A percentile compares a stretch with the other conserved stretches of the same genome.
Conservation (phyloP, 2,888 invertebrate species). For the Lochmaea crataegi region DNA sequence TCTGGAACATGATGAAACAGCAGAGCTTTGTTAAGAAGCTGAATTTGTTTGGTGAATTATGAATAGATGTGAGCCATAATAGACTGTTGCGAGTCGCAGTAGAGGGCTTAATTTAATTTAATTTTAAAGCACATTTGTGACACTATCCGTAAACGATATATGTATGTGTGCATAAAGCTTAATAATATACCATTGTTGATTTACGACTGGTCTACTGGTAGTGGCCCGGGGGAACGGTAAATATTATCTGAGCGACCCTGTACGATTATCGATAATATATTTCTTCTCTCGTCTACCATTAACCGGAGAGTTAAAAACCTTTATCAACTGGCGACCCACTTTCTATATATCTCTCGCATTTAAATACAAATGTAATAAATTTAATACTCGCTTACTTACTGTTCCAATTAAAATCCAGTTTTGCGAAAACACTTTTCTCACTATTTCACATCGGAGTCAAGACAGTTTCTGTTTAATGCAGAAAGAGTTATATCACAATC, state of each 20-base stretch:
- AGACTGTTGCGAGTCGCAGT: no score
- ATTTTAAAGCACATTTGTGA: background rate
- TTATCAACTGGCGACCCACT: constrained; percentile 35
- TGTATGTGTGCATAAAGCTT: background rate
- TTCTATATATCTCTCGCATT: constrained; percentile 33
- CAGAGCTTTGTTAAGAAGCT: no score
- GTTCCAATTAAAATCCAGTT: constrained; percentile 43
- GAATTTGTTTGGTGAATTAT: no score
- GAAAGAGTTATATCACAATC: constrained; percentile 6
- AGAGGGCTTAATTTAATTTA: background rate
- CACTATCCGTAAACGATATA: background rate
- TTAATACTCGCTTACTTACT: constrained; percentile 37
- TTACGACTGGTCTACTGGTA: background rate
- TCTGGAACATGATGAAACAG: no score
- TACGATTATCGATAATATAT: constrained; percentile 22
- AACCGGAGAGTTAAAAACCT: constrained; percentile 32
- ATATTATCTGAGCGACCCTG: constrained; percentile 23
- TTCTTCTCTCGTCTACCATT: constrained; percentile 27
- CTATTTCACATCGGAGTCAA: constrained; percentile 18
- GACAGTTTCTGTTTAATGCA: background rate
- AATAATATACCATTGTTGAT: background rate
- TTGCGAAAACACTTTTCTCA: constrained; percentile 24
- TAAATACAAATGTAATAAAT: constrained; percentile 37
- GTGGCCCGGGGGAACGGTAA: background rate
- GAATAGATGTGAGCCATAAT: no score